phyloP scores from a whole-genome alignment of 2,797 vertebrate genomes.

The Vireo griseus region DNA sequence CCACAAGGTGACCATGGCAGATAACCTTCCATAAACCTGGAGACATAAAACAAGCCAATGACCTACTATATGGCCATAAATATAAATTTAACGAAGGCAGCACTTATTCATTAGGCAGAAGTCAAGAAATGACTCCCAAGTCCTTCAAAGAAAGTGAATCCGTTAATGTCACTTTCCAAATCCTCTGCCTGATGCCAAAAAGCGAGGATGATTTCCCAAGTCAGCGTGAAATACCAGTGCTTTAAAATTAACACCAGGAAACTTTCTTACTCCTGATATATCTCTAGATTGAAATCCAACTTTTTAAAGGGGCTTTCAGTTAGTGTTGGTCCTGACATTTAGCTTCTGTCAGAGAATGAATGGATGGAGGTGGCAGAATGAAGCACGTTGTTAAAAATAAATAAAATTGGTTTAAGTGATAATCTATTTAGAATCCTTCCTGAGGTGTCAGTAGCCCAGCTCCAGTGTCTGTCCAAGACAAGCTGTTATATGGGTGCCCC shows the following conservation, averaged over 20 bases:
- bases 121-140: constrained; percentile 69
- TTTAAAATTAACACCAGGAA: constrained; percentile 41
- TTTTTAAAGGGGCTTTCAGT: not conserved
- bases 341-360: not conserved
- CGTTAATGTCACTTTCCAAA: constrained; percentile 49
- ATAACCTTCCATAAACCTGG: constrained; percentile 65
- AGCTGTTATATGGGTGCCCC: not conserved
- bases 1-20: constrained; percentile 61
- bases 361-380: not conserved
- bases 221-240: constrained; percentile 45
- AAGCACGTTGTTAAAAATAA: not conserved
- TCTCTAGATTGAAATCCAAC: not conserved
- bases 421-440: not conserved
- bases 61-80: constrained; percentile 63
- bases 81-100: constrained; percentile 69
- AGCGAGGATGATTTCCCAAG: constrained; percentile 34
- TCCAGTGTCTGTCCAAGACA: not conserved
- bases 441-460: not conserved
- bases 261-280: not conserved
- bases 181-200: constrained; percentile 43
- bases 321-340: not conserved
- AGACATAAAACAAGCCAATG: constrained; percentile 69
- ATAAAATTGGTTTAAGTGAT: not conserved
- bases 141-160: constrained; percentile 68
- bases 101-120: constrained; percentile 65